Conservation (phyloP, 2,888 invertebrate species). For the Antheraea yamamai region DNA sequence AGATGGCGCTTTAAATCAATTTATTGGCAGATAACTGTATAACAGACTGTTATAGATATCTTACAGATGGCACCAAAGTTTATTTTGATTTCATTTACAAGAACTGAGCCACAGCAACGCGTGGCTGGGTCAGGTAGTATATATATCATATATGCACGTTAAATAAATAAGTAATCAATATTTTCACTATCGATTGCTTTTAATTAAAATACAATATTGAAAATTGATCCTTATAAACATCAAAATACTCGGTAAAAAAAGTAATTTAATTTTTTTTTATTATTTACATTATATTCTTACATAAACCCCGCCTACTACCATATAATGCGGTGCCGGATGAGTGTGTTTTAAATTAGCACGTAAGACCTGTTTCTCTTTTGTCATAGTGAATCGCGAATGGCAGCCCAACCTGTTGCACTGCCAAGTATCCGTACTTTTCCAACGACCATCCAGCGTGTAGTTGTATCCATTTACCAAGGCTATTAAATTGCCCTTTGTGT, state of each 20-base stretch:
- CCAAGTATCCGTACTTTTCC: slow-evolving; percentile 7
- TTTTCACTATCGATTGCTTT: background rate
- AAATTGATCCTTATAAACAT: too few relatives aligned
- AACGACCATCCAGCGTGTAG: slow-evolving; percentile 11
- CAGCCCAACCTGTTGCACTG: background rate
- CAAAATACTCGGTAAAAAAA: too few relatives aligned
- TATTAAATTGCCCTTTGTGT: slow-evolving; percentile 19
- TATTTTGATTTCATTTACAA: too few relatives aligned
- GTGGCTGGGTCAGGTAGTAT: too few relatives aligned
- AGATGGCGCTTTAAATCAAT: too few relatives aligned
- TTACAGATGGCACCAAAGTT: too few relatives aligned
- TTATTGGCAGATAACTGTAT: too few relatives aligned
- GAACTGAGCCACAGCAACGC: too few relatives aligned
- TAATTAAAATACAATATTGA: background rate
- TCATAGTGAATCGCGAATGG: slow-evolving; percentile 8
- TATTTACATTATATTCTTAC: background rate
- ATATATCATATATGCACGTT: background rate
- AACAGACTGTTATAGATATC: too few relatives aligned
- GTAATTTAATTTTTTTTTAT: background rate
- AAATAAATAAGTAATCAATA: background rate
- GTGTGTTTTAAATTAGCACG: background rate
- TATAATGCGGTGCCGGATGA: slow-evolving; percentile 8
- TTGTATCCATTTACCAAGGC: slow-evolving; percentile 17
- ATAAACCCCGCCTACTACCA: background rate
- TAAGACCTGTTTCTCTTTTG: slow-evolving; percentile 1